Evolutionary conservation across 2,797 vertebrate species (phyloP).

Genomic region (Loriculus beryllinus): DNA sequence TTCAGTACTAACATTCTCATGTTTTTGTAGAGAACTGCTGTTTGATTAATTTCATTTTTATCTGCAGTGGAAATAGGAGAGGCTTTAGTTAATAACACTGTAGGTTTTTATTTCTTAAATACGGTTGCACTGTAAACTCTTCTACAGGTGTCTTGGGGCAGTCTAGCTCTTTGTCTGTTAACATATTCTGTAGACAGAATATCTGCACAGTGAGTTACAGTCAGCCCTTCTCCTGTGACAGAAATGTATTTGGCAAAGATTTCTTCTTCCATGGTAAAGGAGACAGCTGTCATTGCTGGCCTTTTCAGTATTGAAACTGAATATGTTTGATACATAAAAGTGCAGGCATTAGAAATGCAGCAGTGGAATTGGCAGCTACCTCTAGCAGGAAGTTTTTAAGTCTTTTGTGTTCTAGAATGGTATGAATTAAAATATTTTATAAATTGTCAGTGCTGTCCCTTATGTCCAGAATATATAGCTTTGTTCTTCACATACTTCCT

Average conservation of each 20-base stretch:
- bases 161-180: neutral
- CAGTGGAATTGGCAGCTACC: slow-evolving; percentile 23
- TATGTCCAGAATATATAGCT: neutral
- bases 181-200: neutral
- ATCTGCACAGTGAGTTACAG: neutral
- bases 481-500: neutral
- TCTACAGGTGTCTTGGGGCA: neutral
- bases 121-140: neutral
- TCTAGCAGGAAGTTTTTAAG: slow-evolving; percentile 26
- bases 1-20: neutral
- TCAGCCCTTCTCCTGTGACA: neutral
- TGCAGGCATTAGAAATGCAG: slow-evolving; percentile 7
- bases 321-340: neutral
- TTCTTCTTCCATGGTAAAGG: slow-evolving; percentile 7
- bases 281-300: slow-evolving; percentile 55
- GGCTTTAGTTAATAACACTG: neutral
- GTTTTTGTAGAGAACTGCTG: neutral
- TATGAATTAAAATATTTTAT: neutral
- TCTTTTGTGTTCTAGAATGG: neutral
- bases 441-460: neutral
- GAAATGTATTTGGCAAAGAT: slow-evolving; percentile 12
- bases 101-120: neutral
- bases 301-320: slow-evolving; percentile 5
- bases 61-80: neutral
- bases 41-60: neutral